These are phyloP conservation scores for Brotula barbata DNA, from an alignment of 2,797 vertebrate genomes.

Conservation along the genomic window DNA sequence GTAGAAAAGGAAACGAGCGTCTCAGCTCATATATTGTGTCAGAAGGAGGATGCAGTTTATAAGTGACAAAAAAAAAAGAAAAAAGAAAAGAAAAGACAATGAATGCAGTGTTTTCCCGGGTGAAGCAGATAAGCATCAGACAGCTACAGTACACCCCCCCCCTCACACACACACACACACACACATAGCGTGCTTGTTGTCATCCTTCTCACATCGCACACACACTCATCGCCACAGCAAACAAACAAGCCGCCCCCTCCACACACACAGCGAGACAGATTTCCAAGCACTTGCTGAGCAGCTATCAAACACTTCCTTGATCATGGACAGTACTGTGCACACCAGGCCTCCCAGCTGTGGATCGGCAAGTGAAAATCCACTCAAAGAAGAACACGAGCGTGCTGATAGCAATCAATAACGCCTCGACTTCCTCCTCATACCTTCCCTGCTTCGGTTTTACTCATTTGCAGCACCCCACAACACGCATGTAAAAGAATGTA, in stretches of 20 bases:
- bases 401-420: slow-evolving; percentile 49
- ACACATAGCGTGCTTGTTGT: no score
- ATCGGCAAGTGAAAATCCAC: slow-evolving; percentile 44
- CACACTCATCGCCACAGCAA: slow-evolving; percentile 8
- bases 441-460: slow-evolving; percentile 17
- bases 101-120: slow-evolving; percentile 16
- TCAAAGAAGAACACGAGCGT: slow-evolving; percentile 37
- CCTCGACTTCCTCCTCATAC: slow-evolving; percentile 16
- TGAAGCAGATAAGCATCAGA: slow-evolving; percentile 40
- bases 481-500: neutral
- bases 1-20: neutral
- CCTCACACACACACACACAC: neutral
- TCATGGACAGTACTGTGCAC: slow-evolving; percentile 42
- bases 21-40: slow-evolving; percentile 15
- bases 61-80: slow-evolving; percentile 10
- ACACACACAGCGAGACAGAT: slow-evolving; percentile 27
- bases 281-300: slow-evolving; percentile 48
- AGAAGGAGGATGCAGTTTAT: neutral
- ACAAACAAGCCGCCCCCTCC: slow-evolving; percentile 25
- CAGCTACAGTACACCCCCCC: slow-evolving; percentile 17
- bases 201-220: neutral
- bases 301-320: slow-evolving; percentile 61
- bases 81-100: slow-evolving; percentile 21
- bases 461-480: neutral
- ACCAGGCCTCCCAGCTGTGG: slow-evolving; percentile 52